Evolutionary conservation across 2,113 vertebrate species (phyloP).

Genomic region (Antechinus flavipes): DNA sequence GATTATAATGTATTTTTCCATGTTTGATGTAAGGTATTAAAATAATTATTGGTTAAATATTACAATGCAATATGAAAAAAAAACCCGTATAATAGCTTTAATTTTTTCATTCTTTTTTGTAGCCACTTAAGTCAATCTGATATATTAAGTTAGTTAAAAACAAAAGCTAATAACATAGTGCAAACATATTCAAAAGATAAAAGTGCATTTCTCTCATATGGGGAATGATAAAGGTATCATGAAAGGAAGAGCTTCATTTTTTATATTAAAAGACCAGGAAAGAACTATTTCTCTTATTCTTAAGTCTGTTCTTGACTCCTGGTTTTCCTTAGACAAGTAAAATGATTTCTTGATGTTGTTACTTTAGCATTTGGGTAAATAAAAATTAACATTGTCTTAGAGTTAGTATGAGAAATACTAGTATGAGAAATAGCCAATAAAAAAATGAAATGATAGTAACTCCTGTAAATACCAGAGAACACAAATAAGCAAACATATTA

Average conservation of each 20-base stretch:
- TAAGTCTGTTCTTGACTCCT: not conserved
- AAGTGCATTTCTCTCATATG: not conserved
- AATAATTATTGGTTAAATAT: slow-evolving; percentile 29
- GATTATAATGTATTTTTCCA: slow-evolving; percentile 44
- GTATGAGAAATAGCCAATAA: slow-evolving; percentile 6
- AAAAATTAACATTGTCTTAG: not conserved
- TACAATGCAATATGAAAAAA: slow-evolving; percentile 10
- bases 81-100: slow-evolving; percentile 19
- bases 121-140: not conserved
- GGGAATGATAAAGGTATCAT: not conserved
- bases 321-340: not conserved
- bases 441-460: not conserved
- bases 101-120: not conserved
- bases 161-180: not conserved
- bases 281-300: not conserved
- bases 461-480: not conserved
- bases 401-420: slow-evolving; percentile 9
- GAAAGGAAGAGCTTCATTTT: not conserved
- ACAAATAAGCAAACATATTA: not conserved
- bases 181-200: not conserved
- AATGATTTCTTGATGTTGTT: not conserved
- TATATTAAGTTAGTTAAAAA: not conserved
- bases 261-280: not conserved
- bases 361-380: slow-evolving; percentile 3
- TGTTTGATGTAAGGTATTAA: slow-evolving; percentile 13